Conservation (phyloP, 2,888 invertebrate species). For the Napeogenes sylphis region DNA sequence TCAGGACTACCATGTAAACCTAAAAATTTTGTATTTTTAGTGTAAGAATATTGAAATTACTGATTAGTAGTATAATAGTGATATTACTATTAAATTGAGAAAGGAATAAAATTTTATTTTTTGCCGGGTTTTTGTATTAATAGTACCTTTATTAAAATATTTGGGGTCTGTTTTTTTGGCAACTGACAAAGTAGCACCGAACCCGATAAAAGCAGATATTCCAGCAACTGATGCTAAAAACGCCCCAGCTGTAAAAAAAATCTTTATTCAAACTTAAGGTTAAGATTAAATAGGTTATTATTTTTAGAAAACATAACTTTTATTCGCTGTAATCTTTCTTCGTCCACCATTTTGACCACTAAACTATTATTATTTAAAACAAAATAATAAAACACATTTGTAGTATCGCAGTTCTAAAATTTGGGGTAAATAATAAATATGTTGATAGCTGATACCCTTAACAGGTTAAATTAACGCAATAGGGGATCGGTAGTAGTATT, state of each 20-base stretch:
- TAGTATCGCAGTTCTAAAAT: no score
- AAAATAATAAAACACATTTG: no score
- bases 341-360: slow-evolving; percentile 44
- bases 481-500: no score
- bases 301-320: slow-evolving; percentile 48
- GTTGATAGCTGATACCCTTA: no score
- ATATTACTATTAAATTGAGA: no score
- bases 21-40: slow-evolving; percentile 31
- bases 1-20: slow-evolving; percentile 79
- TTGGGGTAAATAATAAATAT: no score
- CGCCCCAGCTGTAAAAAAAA: slow-evolving; percentile 78
- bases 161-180: slow-evolving; percentile 89
- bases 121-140: neutral
- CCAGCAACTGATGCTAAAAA: slow-evolving; percentile 86
- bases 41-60: neutral
- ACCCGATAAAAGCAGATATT: slow-evolving; percentile 87
- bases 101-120: neutral
- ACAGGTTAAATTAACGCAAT: no score
- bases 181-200: slow-evolving; percentile 85
- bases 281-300: slow-evolving; percentile 5
- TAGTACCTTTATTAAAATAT: slow-evolving; percentile 83
- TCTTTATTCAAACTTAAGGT: slow-evolving; percentile 15
- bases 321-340: slow-evolving; percentile 63
- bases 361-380: neutral
- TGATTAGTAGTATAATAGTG: no score